Conservation (phyloP, 2,113 vertebrate species). For the Climacteris rufus region DNA sequence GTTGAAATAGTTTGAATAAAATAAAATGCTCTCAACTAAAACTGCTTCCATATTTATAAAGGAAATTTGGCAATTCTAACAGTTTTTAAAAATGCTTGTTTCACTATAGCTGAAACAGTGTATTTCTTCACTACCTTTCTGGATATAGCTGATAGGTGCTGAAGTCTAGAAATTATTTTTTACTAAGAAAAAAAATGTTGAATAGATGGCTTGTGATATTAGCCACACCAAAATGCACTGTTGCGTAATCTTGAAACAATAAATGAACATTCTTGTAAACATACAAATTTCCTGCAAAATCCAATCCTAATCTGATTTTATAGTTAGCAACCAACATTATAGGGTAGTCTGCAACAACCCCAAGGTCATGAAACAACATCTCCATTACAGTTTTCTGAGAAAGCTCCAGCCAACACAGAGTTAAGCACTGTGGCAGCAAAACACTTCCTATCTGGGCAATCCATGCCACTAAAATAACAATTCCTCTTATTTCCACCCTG, state of each 20-base stretch:
- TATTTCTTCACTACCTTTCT: neutral
- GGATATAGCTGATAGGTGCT: neutral
- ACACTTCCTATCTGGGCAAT: neutral
- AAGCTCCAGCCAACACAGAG: neutral
- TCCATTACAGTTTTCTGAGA: neutral
- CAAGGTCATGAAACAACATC: neutral
- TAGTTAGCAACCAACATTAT: neutral
- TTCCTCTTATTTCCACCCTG: conserved; percentile 1
- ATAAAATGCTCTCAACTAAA: neutral
- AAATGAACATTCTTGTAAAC: neutral
- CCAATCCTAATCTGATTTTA: neutral
- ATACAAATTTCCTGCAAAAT: neutral
- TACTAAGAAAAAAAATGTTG: neutral
- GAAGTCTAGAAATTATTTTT: neutral
- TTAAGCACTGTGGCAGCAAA: neutral
- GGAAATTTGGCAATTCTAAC: neutral
- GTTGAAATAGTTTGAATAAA: neutral
- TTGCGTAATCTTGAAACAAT: neutral
- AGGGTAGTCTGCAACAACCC: neutral
- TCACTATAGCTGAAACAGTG: neutral
- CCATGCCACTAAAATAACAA: conserved; percentile 16
- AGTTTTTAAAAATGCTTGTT: neutral
- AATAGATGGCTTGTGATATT: neutral
- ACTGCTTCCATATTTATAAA: neutral
- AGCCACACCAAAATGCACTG: rapidly evolving